Evolutionary conservation across 2,888 invertebrate species (phyloP).

Genomic region (Drosophila fungiperda): DNA sequence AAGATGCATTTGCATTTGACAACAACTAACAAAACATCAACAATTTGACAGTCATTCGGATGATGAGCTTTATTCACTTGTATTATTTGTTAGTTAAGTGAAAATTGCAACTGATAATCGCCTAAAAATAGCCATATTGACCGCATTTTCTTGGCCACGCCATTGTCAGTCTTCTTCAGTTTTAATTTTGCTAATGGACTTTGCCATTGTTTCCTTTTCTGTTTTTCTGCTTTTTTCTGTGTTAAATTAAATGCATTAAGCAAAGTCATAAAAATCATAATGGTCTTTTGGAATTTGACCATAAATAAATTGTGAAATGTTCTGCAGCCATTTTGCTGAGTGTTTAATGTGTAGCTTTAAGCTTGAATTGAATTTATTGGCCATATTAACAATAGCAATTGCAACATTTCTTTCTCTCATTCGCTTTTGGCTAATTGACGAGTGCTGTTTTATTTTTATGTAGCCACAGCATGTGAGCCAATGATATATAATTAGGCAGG

Average conservation of each 20-base stretch:
- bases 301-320: slow-evolving; percentile 27
- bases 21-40: not conserved
- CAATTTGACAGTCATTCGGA: not conserved
- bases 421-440: slow-evolving; percentile 61
- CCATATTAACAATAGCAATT: slow-evolving; percentile 24
- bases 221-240: not conserved
- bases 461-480: slow-evolving; percentile 45
- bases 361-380: slow-evolving; percentile 37
- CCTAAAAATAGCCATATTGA: slow-evolving; percentile 19
- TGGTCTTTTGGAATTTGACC: slow-evolving; percentile 34
- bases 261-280: slow-evolving; percentile 60
- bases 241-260: slow-evolving; percentile 67
- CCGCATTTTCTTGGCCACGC: slow-evolving; percentile 49
- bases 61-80: slow-evolving; percentile 5
- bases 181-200: slow-evolving; percentile 76
- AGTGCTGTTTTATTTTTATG: slow-evolving; percentile 30
- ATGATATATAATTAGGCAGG: slow-evolving; percentile 68
- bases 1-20: slow-evolving; percentile 35
- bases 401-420: slow-evolving; percentile 48
- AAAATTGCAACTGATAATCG: slow-evolving; percentile 13
- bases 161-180: slow-evolving; percentile 44
- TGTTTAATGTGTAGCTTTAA: slow-evolving; percentile 63
- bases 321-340: slow-evolving; percentile 25
- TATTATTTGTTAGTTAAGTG: not conserved
- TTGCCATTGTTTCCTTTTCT: slow-evolving; percentile 11